Evolutionary conservation across 2,888 invertebrate species (phyloP), one percentile per base, ranked within the genome.

Genomic region (Desoria tigrina): DNA sequence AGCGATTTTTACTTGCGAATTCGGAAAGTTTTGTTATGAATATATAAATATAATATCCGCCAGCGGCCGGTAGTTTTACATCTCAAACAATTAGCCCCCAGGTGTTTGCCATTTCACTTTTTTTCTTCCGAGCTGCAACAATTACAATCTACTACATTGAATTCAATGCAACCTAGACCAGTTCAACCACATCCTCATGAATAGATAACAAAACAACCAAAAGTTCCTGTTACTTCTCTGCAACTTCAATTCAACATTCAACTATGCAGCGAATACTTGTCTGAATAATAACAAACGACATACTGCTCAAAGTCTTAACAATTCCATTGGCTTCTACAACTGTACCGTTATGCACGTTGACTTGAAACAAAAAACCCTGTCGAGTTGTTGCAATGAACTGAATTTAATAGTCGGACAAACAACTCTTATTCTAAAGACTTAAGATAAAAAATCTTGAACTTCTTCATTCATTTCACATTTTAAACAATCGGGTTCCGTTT

Each of bases 261-360:
- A 32, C 32, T 32, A 11, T 11, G 11, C n/a, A 6, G n/a, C 45
- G 21, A 45, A 45, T 45, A 45, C 45, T 45, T 45, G 45, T 39
- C 16, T 45, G 21, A 45, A 45, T 45, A 21, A 45, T 45, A 45
- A 45, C 45, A 45, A 45, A 45, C 45, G 45, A 18, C 45, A 18
- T 45, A 45, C 6, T 45, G 45, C 45, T 21, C 45, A n/a, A n/a
- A n/a, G n/a, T n/a, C n/a, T 21, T 6, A 45, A 45, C n/a, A 4
- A 4, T 45, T 45, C 16, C 45, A 18, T 45, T 21, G 16, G 21
- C 45, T 45, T 45, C 45, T 21, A 45, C 16, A 16, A 45, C 4
- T 45, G 32, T 39, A 37, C 57, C 57, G 57, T 57, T 57, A 57
- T 57, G 57, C 57, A 57, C 14, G 57, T 39, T 57, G 55, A 28